Evolutionary conservation across 2,113 vertebrate species (phyloP), one percentile per base, ranked within the genome.

Genomic region (Ammodytes dubius): DNA sequence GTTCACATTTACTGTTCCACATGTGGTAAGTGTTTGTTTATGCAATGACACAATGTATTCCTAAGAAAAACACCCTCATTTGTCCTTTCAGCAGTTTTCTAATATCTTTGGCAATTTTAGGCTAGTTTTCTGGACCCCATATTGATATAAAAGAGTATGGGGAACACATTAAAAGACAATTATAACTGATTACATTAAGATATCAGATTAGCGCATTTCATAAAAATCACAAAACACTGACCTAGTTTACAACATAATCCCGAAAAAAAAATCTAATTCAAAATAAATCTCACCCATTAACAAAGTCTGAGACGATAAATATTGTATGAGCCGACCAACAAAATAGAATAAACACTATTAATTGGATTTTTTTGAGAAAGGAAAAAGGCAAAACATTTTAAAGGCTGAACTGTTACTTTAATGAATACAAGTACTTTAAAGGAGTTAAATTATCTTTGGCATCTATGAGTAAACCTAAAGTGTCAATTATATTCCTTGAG

Each of bases 391-490:
- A 27, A 27, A 27, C 27, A 27, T 27, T 27, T 27, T 27, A 27
- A 27, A 27, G 27, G 27, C 27, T 27, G 27, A 27, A 27, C 27
- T 27, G 27, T 27, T 27, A 27, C 27, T 27, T 27, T 27, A 27
- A 27, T 27, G 27, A 27, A 27, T 27, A 27, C 27, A 27, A 27
- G 27, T 27, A 27, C 27, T 27, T 27, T 27, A 27, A 27, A 27
- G 27, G 27, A 56, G 66, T 67, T 45, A 11, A 66, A 72, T 50
- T 69, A 61, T 70, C 71, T 40, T 50, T 65, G 68, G 50, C 40
- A 14, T 65, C 1, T 60, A 50, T 61, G 47, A 87, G 79, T 70
- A 77, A 80, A 56, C 17, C 8, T 60, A 27, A 50, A 46, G 8
- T 42, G 75, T 75, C 9, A 60, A 70, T 57, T 73, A 39, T 4